Conservation (phyloP, 2,113 vertebrate genomes). For the Calyptommatus sinebrachiatus region DNA sequence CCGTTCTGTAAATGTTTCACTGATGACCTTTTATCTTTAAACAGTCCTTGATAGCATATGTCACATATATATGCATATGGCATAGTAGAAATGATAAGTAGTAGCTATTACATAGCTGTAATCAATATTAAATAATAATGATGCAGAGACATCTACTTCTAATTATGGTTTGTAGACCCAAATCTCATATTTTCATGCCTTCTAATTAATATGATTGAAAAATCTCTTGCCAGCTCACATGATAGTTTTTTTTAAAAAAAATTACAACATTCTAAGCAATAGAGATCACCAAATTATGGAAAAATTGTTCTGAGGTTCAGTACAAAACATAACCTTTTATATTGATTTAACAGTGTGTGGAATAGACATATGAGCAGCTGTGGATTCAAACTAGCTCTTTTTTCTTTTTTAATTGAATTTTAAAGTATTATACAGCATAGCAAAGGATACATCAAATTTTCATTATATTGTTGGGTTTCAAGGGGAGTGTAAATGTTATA, state of each 20-base stretch:
- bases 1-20: not conserved
- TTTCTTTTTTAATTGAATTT: too few relatives aligned
- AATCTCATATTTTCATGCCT: constrained; percentile 24
- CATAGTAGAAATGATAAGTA: not conserved
- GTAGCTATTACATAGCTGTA: not conserved
- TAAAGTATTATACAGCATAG: too few relatives aligned
- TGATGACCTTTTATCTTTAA: not conserved
- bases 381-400: constrained; percentile 40
- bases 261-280: constrained; percentile 8
- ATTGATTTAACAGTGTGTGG: constrained; percentile 39
- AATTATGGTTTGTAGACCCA: constrained; percentile 6
- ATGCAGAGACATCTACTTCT: not conserved
- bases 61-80: not conserved
- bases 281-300: constrained; percentile 21
- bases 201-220: constrained; percentile 29
- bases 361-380: constrained; percentile 43
- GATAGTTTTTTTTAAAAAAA: constrained; percentile 20
- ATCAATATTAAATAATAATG: constrained; percentile 30
- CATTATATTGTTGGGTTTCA: too few relatives aligned
- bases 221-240: constrained; percentile 42
- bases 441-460: too few relatives aligned
- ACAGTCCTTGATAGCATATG: not conserved
- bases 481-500: too few relatives aligned
- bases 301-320: constrained; percentile 34
- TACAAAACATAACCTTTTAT: constrained; percentile 40